These are phyloP conservation scores for Oceanites oceanicus DNA, from an alignment of 2,113 vertebrate species.

Conservation along the genomic window DNA sequence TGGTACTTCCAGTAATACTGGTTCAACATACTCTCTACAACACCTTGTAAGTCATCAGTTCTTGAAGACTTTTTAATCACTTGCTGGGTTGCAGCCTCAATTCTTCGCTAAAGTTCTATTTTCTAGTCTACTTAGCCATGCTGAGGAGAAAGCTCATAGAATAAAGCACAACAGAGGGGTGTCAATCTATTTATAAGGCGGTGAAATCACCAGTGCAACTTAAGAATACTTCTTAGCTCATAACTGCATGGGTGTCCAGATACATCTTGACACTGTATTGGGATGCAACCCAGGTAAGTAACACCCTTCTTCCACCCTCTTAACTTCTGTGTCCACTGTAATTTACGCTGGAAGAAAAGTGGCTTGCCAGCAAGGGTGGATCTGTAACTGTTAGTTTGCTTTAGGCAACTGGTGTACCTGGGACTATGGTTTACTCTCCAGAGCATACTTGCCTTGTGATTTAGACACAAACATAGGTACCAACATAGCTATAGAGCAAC, in stretches of 20 bases:
- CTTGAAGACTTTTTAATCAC: not conserved
- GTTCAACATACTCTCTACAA: not conserved
- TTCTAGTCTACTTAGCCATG: not conserved
- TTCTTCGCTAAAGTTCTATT: not conserved
- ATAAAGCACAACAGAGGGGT: not conserved
- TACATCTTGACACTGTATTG: not conserved
- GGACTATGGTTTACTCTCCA: not conserved
- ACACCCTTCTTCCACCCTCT: not conserved
- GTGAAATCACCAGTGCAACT: not conserved
- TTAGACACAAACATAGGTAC: not conserved
- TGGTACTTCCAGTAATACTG: not conserved
- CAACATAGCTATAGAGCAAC: not conserved
- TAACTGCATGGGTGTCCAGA: not conserved
- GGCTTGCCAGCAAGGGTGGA: not conserved
- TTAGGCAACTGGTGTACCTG: not conserved
- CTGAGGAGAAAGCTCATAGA: not conserved
- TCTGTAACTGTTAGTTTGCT: not conserved
- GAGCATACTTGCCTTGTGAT: not conserved
- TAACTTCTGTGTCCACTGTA: not conserved
- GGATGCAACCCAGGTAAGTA: not conserved
- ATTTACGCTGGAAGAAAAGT: not conserved
- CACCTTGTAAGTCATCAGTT: not conserved
- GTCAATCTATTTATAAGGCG: not conserved
- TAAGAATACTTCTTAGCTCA: not conserved
- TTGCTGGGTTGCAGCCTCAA: not conserved